These are phyloP conservation scores for Aphelenchoides besseyi DNA, from an alignment of 1,140 invertebrate genomes.

Conservation along the genomic window DNA sequence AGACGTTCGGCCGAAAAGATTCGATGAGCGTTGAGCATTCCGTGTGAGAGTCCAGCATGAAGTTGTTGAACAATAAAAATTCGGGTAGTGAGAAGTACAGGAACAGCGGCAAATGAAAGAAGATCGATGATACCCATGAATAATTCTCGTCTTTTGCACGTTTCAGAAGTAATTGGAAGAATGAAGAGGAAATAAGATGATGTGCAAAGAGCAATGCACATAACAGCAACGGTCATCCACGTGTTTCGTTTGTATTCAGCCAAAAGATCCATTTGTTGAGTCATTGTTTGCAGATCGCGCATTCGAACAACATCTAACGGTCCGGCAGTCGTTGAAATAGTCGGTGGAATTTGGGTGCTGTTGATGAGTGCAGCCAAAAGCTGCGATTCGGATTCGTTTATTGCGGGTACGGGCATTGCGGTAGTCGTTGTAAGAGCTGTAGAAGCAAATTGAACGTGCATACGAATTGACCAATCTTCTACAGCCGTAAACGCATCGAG, in stretches of 20 bases:
- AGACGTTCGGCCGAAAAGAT: constrained; percentile 37
- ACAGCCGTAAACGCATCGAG: constrained; percentile 39
- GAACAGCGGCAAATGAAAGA: constrained; percentile 37
- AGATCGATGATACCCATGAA: constrained; percentile 44
- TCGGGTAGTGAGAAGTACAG: constrained; percentile 30
- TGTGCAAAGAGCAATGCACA: constrained; percentile 55
- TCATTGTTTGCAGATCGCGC: constrained; percentile 8
- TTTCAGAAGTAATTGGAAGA: constrained; percentile 33
- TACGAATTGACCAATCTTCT: constrained; percentile 37
- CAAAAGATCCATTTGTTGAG: constrained; percentile 32
- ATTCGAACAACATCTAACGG: background rate
- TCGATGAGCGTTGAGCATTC: constrained; percentile 33
- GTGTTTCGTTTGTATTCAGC: constrained; percentile 56
- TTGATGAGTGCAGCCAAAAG: background rate
- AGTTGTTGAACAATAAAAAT: constrained; percentile 33
- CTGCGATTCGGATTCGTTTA: background rate
- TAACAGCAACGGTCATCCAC: constrained; percentile 60
- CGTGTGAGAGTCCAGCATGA: constrained; percentile 5
- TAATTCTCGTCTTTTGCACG: constrained; percentile 27
- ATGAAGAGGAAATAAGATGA: constrained; percentile 54
- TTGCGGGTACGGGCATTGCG: background rate
- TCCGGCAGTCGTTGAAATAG: background rate
- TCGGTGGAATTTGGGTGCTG: background rate
- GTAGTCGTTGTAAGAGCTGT: background rate
- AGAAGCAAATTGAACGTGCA: constrained; percentile 27